Base-by-base conservation (phyloP, 2,113 vertebrate species). In the Amblyornis subalaris region DNA sequence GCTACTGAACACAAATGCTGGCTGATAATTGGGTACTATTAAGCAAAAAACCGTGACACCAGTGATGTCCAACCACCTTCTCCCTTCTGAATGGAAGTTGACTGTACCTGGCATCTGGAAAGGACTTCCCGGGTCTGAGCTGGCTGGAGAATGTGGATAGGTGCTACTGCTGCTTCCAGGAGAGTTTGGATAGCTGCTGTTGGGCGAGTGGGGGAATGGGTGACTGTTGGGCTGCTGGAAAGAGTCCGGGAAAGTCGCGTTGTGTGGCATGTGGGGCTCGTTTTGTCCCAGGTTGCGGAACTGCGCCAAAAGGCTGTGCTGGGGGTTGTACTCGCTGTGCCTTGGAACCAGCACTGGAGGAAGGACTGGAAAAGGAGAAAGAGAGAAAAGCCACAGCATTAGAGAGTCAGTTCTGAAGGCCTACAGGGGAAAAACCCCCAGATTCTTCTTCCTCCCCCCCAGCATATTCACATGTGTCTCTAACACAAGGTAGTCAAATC, bases 301-400 rank as follows among this genome's bases (percentile, higher is more conserved):
- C 72, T 99, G 99, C 53, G 99, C 99, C 96, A 99, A 85, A 96
- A 99, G 99, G 82, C 99, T 99, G 96, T 99, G 99, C 97, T 99
- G 99, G 89, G 99, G 98, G 38, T 99, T 99, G 96, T 99, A 99
- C 96, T 99, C 99, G 2, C 99, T 99, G 98, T 99, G 99, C 95
- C 99, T 98, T 9, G 99, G 99, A 83, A 99, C 99, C 98, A 99
- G 98, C 83, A 99, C 99, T 4, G 99, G 99, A 72, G 99, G 99
- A 88, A 99, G 98, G 91, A 99, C 99, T 99, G 96, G 20, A 95
- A 87, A 84, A 21, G 29, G 35, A 84, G 15, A 33, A 72, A 53
- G 22, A 88, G 55, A 44, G 64, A 91, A 78, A 93, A 93, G 64
- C 65, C 76, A 91, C 33, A 60, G 78, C 8, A 4, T 88, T 79